phyloP scores from a whole-genome alignment of 2,888 invertebrate species.

The Polydrusus tereticollis region DNA sequence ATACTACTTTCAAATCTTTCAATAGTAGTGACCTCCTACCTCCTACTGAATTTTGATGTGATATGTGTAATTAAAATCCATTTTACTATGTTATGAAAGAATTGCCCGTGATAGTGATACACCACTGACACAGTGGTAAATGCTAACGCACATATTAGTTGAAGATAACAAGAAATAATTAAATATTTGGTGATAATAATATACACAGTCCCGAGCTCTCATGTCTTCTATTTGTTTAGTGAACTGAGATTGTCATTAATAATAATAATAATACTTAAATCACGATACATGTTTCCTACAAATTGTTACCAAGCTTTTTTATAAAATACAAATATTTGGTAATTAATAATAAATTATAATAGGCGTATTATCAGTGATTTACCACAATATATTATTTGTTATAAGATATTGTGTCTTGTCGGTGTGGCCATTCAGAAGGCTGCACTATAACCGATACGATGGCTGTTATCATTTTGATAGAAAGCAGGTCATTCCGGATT shows the following conservation, averaged over 20 bases:
- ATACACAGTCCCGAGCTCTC: not conserved
- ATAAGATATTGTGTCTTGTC: not conserved
- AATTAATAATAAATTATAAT: not conserved
- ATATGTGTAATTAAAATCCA: too few species aligned
- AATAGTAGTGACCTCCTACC: too few species aligned
- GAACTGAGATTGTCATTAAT: not conserved
- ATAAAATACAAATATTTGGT: not conserved
- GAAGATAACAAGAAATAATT: conserved; percentile 15
- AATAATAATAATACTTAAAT: not conserved
- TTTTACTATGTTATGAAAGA: too few species aligned
- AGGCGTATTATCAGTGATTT: not conserved
- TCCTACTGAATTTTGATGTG: too few species aligned
- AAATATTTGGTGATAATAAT: conserved; percentile 13
- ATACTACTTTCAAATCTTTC: too few species aligned
- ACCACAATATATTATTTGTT: not conserved
- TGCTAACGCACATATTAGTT: not conserved
- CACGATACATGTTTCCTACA: not conserved
- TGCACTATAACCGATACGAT: conserved; percentile 15
- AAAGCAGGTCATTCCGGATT: not conserved
- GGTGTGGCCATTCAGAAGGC: conserved; percentile 2
- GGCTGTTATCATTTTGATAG: not conserved
- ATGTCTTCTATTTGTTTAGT: conserved; percentile 4
- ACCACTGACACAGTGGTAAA: not conserved
- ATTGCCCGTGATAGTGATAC: not conserved
- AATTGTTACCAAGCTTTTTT: not conserved